Evolutionary conservation across 2,113 vertebrate genomes (phyloP).

Genomic region (Pterocles gutturalis): DNA sequence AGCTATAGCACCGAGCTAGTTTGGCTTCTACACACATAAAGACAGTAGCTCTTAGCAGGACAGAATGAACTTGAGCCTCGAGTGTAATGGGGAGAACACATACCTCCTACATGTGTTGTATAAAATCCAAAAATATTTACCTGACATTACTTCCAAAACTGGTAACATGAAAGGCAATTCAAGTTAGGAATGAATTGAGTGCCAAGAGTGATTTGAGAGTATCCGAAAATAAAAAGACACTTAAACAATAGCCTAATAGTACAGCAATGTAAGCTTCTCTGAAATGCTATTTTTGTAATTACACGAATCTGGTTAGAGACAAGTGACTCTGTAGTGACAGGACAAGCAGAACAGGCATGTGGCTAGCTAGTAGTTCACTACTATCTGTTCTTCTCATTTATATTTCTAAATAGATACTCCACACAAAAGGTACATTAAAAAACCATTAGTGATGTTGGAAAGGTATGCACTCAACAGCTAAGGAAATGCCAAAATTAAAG

Average conservation of each 20-base stretch:
- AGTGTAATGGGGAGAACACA: rapidly evolving
- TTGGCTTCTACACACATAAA: neutral
- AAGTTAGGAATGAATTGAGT: neutral
- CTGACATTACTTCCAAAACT: neutral
- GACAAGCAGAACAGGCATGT: neutral
- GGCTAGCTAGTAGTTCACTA: neutral
- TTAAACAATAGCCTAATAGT: neutral
- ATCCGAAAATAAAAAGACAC: neutral
- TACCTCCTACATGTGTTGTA: neutral
- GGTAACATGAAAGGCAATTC: neutral
- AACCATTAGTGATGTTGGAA: neutral
- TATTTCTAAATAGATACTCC: neutral
- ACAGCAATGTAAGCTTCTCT: constrained; percentile 1
- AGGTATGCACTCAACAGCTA: neutral
- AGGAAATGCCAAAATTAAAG: neutral
- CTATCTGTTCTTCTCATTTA: neutral
- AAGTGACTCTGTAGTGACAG: neutral
- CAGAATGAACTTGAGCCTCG: neutral
- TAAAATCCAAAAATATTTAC: neutral
- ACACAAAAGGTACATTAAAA: neutral
- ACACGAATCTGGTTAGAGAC: neutral
- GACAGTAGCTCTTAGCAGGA: neutral
- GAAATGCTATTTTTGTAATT: constrained; percentile 10
- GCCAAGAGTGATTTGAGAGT: neutral
- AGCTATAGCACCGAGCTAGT: neutral